Conservation (phyloP, 1,140 invertebrate genomes). For the Saccostrea echinata region DNA sequence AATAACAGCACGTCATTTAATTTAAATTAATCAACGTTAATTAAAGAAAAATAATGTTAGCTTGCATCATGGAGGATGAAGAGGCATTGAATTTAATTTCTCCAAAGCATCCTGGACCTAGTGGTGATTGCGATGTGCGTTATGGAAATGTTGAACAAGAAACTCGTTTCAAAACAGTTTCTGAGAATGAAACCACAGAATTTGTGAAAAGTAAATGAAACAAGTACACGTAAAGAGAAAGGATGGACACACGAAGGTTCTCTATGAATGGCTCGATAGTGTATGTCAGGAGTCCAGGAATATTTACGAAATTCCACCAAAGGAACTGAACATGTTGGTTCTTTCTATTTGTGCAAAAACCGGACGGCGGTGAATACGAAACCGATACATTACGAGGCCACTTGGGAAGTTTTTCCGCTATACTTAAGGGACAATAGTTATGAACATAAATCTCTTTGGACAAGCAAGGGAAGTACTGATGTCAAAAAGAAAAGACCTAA, state of each 20-base stretch:
- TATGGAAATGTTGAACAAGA: background rate
- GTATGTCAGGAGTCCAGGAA: too few species aligned
- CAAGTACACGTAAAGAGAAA: background rate
- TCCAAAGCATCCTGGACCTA: too few species aligned
- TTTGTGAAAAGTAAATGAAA: constrained; percentile 6
- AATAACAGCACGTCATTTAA: too few species aligned
- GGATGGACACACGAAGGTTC: background rate
- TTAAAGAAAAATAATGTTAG: too few species aligned
- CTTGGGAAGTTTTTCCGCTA: background rate
- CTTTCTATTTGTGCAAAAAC: too few species aligned
- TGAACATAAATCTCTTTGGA: background rate
- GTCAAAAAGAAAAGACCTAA: constrained; percentile 34
- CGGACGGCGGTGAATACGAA: constrained; percentile 6
- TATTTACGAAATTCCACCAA: too few species aligned
- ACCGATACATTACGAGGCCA: background rate
- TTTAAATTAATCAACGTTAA: too few species aligned
- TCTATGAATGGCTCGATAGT: background rate
- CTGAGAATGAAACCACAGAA: background rate
- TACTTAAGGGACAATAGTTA: background rate
- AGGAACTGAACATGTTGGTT: too few species aligned
- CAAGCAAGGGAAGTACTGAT: constrained; percentile 30
- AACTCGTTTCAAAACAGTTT: background rate
- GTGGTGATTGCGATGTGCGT: too few species aligned
- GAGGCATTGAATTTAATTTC: too few species aligned
- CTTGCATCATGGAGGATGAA: too few species aligned